Percentiles rank a stretch among this genome's conserved stretches.
These are phyloP conservation scores for Clivina fossor DNA, from an alignment of 2,888 invertebrate genomes.

Conservation along the genomic window DNA sequence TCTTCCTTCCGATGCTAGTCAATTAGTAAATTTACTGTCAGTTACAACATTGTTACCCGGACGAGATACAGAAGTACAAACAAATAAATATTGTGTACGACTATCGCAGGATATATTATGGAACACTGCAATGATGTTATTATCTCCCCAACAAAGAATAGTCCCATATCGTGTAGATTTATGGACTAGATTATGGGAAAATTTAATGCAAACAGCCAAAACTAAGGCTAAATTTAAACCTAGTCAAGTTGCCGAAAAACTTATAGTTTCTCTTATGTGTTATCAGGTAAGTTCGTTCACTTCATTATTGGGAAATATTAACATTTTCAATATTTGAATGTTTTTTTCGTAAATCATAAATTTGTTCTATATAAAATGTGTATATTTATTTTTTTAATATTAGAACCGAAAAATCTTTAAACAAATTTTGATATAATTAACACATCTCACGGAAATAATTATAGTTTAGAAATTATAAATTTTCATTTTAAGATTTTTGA, in stretches of 20 bases:
- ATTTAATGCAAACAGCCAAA: constrained; percentile 63
- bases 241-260: constrained; percentile 72
- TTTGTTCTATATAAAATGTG: too few relatives aligned
- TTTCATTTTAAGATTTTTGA: too few relatives aligned
- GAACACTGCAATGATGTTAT: constrained; percentile 80
- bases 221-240: constrained; percentile 66
- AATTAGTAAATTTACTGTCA: constrained; percentile 70
- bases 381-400: too few relatives aligned
- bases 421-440: too few relatives aligned
- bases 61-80: constrained; percentile 64
- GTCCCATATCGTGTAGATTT: constrained; percentile 80
- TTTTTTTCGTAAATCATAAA: too few relatives aligned
- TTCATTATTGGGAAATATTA: neutral
- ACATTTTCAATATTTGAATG: neutral
- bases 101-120: constrained; percentile 75
- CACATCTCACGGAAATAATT: too few relatives aligned
- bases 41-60: constrained; percentile 65
- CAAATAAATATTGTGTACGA: constrained; percentile 59
- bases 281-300: constrained; percentile 63
- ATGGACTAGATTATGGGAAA: constrained; percentile 82
- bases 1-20: constrained; percentile 69
- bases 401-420: too few relatives aligned
- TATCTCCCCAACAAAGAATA: constrained; percentile 81
- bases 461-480: too few relatives aligned
- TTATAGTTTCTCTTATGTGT: constrained; percentile 77